phyloP scores from a whole-genome alignment of 2,888 invertebrate species.

The Chloroclystis v-ata region DNA sequence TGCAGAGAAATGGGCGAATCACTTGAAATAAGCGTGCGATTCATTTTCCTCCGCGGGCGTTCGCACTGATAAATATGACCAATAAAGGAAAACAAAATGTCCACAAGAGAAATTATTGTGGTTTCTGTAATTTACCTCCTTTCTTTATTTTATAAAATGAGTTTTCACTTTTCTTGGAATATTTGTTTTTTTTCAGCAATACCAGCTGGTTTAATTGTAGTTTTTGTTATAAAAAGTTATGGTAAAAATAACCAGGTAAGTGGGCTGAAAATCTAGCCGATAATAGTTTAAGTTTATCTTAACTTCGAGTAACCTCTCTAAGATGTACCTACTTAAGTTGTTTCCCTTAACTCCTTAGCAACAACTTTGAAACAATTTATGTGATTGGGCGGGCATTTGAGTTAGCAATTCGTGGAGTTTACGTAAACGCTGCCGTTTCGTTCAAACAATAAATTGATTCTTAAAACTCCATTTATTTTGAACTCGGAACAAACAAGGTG shows the following conservation, averaged over 20 bases:
- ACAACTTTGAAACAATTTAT: conserved; percentile 9
- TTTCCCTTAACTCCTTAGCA: conserved; percentile 6
- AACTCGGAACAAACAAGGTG: conserved; percentile 15
- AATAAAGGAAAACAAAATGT: conserved; percentile 70
- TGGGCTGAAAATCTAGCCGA: not conserved
- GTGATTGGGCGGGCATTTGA: conserved; percentile 9
- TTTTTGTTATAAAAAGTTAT: too few relatives aligned
- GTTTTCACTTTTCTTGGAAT: too few relatives aligned
- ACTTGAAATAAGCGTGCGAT: conserved; percentile 52
- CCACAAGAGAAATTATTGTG: conserved; percentile 60
- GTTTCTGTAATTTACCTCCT: conserved; percentile 47
- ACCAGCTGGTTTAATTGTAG: too few relatives aligned
- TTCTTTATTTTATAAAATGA: conserved; percentile 31
- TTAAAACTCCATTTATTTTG: conserved; percentile 12
- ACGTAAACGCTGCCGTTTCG: conserved; percentile 4
- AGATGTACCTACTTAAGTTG: not conserved
- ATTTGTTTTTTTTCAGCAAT: too few relatives aligned
- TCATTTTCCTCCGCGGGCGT: conserved; percentile 54
- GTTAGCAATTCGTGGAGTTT: conserved; percentile 8
- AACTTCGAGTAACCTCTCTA: conserved; percentile 11
- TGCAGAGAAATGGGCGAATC: conserved; percentile 44
- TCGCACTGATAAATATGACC: conserved; percentile 65
- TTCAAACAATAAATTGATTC: conserved; percentile 14
- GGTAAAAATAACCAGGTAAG: not conserved
- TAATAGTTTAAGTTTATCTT: conserved; percentile 1